A percentile compares a stretch with the other conserved stretches of the same genome.
Evolutionary conservation across 2,888 invertebrate species (phyloP).

Genomic region (Drosophila flavopinicola): DNA sequence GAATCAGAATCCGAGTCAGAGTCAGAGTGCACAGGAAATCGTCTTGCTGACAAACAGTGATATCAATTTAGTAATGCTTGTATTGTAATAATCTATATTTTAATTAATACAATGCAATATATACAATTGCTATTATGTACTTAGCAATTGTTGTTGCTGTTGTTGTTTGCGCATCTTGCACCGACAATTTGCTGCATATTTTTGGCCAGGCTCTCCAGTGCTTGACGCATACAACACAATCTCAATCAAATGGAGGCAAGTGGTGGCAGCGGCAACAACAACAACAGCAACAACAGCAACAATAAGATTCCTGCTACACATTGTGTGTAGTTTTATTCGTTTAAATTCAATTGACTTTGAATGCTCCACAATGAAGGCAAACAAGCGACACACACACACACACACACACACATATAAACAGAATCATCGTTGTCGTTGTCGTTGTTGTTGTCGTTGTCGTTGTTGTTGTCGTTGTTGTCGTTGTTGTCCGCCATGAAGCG

Average conservation of each 20-base stretch:
- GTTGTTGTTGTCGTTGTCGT: constrained; percentile 38
- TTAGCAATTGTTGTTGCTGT: constrained; percentile 3
- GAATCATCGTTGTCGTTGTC: constrained; percentile 35
- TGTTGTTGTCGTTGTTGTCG: constrained; percentile 40
- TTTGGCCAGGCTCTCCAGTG: constrained; percentile 54
- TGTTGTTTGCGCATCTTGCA: constrained; percentile 51
- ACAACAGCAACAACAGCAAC: constrained; percentile 26
- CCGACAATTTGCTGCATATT: constrained; percentile 63
- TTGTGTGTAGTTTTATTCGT: constrained; percentile 76
- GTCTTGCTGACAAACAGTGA: constrained; percentile 27
- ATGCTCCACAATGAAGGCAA: constrained; percentile 75
- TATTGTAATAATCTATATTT: constrained; percentile 60
- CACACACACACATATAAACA: constrained; percentile 19
- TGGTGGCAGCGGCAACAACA: constrained; percentile 52
- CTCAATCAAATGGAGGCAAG: constrained; percentile 76
- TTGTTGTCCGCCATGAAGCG: constrained; percentile 50
- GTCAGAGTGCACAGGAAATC: constrained; percentile 26
- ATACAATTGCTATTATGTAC: background rate
- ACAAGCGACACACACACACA: constrained; percentile 41
- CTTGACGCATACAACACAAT: constrained; percentile 54
- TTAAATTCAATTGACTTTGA: constrained; percentile 79
- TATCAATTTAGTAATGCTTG: constrained; percentile 35
- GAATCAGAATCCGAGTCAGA: too few relatives aligned
- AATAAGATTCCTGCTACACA: constrained; percentile 52
- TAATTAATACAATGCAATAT: constrained; percentile 58